Evolutionary conservation across 2,797 vertebrate genomes (phyloP), one percentile per base, ranked within the genome.

Genomic region (Leptodactylus fallax): DNA sequence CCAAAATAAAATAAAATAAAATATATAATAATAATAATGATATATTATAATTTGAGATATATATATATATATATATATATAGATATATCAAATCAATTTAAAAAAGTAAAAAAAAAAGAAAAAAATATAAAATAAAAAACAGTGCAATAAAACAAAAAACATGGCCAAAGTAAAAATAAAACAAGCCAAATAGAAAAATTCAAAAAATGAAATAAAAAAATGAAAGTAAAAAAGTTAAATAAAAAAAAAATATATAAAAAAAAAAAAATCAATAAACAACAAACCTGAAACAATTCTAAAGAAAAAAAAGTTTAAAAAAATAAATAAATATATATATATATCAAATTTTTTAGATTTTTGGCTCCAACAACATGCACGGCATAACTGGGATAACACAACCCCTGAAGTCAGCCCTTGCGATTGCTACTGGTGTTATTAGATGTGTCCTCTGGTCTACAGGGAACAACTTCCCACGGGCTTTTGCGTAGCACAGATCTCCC

Each of bases 401-500:
- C 21, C 61, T 63, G 11, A 1, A 55, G 77, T 11, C 16, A 7
- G 36, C 4, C 36, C 1, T 36, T 36, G 27, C 55, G 25, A 49
- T 74, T 45, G 36, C 79, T 53, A 13, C 56, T 74, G 10, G 45
- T 71, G 71, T 74, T 61, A 63, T 77, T 49, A 36, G 78, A 45
- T 56, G 69, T 56, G 36, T 76, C 79, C 67, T 77, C 56, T 55
- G 51, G 87, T 61, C 72, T 65, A 79, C 25, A 12, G 67, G 83
- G 87, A 80, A 25, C 55, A 80, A 60, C 87, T 88, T 88, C 87
- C 87, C 87, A 88, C 87, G 74, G 63, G 87, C 87, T 80, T 85
- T 65, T 58, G 63, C 17, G 65, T 16, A 60, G 82, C 25, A 23
- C 76, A 65, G 12, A 72, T 84, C 87, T 85, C 77, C 83, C 87